Base-by-base conservation (phyloP, 2,113 vertebrate species). In the Ellobius talpinus region DNA sequence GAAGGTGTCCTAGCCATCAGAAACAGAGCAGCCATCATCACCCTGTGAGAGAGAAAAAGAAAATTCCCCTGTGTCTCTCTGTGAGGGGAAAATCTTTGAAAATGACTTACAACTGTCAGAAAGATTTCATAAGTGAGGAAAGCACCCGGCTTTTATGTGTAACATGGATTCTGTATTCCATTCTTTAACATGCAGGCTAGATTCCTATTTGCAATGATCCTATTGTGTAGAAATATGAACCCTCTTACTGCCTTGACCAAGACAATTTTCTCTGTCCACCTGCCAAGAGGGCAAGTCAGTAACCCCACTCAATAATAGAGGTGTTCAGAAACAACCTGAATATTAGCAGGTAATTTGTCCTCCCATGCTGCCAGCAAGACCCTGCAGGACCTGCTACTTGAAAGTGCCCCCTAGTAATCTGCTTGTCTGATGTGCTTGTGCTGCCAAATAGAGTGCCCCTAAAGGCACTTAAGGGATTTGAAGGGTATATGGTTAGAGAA, bases 381-480 rank as follows among this genome's bases (percentile, higher is more conserved):
- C 81, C 90, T 84, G 61, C 10, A 55, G 45, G 90, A 50, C 45
- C 79, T 89, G 61, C 76, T 91, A 73, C 92, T 94, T 73, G 88
- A 93, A 97, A 95, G 74, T 93, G 36, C 23, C 88, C 93, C 93
- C 88, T 95, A 92, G 52, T 91, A 92, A 97, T 92, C 81, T 92
- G 77, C 86, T 90, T 91, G 26, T 95, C 92, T 86, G 58, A 79
- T 95, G 52, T 1, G 31, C 79, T 88, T 89, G 33, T 90, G 61
- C 88, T 93, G 90, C 82, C 95, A 95, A 93, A 94, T 73, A 90
- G 87, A 82, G 93, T 89, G 78, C 78, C 94, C 77, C 89, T 76
- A 84, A 96, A 96, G 94, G 90, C 95, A 97, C 95, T 96, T 97
- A 94, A 95, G 92, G 77, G 93, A 97, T 50, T 89, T 73, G 77